Percentiles rank a stretch among this genome's conserved stretches.
These are phyloP conservation scores for Agelas oroides DNA, from an alignment of 37 sponge, comb jelly and placozoan genomes.

Conservation along the genomic window DNA sequence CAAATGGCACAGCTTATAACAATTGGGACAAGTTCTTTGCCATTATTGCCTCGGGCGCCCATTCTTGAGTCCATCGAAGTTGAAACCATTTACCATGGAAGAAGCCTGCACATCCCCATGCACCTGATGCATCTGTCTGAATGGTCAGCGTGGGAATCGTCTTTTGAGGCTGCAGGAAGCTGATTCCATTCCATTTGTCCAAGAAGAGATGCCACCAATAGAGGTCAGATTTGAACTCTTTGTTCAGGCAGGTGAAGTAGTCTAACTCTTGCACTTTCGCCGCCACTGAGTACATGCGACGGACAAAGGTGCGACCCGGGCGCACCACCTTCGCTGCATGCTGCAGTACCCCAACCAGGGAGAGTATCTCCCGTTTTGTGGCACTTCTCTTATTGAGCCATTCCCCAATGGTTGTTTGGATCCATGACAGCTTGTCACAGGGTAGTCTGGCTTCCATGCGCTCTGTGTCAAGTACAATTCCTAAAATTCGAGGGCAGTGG, in stretches of 20 bases:
- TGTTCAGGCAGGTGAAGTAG: neutral
- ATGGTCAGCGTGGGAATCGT: neutral
- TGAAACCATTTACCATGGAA: slow-evolving; percentile 35
- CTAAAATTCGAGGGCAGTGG: slow-evolving; percentile 26
- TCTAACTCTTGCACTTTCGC: neutral
- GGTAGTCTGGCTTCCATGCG: slow-evolving; percentile 13
- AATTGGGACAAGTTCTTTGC: slow-evolving; percentile 25
- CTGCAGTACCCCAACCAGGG: slow-evolving; percentile 41
- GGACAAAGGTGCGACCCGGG: neutral
- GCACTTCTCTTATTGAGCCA: slow-evolving; percentile 8
- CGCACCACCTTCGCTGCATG: slow-evolving; percentile 41
- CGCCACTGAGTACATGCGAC: neutral
- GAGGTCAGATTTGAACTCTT: neutral
- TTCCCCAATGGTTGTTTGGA: neutral
- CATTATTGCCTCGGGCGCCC: neutral
- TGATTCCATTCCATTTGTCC: slow-evolving; percentile 24
- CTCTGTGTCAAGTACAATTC: slow-evolving; percentile 29
- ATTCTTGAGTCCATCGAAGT: neutral
- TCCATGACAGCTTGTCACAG: neutral
- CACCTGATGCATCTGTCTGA: slow-evolving; percentile 46
- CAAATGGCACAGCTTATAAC: slow-evolving; percentile 2
- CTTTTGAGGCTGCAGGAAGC: too few relatives aligned
- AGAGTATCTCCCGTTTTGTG: neutral
- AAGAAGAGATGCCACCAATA: slow-evolving; percentile 14
- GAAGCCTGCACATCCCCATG: slow-evolving; percentile 38